phyloP scores from a whole-genome alignment of 2,888 invertebrate species.

The Chironomus tentans region DNA sequence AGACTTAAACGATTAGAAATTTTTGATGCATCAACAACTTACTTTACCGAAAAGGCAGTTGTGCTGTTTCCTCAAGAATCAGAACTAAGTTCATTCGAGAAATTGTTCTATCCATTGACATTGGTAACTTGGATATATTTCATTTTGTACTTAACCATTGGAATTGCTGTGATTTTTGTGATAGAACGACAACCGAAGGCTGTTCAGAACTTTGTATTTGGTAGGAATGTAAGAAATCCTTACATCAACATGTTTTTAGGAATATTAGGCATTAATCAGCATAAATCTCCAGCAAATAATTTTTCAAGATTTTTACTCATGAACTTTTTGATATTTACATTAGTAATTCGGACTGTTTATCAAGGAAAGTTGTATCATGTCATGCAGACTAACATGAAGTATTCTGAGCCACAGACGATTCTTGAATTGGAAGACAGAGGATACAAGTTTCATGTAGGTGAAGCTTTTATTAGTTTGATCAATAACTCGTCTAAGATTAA shows the following conservation, averaged over 20 bases:
- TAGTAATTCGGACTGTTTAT: conserved; percentile 7
- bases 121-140: too few relatives aligned
- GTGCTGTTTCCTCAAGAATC: too few relatives aligned
- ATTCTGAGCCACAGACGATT: background rate
- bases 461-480: background rate
- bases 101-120: too few relatives aligned
- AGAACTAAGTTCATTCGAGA: too few relatives aligned
- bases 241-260: background rate
- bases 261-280: background rate
- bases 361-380: background rate
- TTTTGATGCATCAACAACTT: background rate
- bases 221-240: background rate
- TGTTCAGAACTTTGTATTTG: too few relatives aligned
- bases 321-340: background rate
- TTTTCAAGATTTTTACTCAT: conserved; percentile 11
- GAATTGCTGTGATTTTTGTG: too few relatives aligned
- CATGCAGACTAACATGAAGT: background rate
- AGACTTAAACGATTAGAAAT: background rate
- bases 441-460: background rate
- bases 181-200: too few relatives aligned
- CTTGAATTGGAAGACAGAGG: background rate
- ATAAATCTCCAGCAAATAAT: background rate
- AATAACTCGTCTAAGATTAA: background rate
- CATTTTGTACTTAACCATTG: too few relatives aligned
- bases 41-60: too few relatives aligned